Base-by-base conservation (phyloP, 1,140 invertebrate species). In the Drosophila dunni region DNA sequence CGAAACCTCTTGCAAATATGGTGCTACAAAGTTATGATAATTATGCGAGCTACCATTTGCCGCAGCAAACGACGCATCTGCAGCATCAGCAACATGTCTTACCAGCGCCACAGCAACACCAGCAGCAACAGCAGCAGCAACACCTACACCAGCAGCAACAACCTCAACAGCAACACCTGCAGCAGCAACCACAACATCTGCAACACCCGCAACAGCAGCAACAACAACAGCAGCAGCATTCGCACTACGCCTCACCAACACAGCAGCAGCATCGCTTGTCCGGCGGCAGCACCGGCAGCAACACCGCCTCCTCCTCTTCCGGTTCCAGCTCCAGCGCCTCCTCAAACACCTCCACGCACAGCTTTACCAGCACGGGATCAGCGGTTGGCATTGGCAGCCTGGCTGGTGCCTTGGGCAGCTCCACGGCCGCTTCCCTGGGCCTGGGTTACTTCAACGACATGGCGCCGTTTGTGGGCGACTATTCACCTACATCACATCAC, bases 361-460 rank as follows among this genome's bases (percentile, higher is more conserved):
- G 78, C 45, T 81, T 81, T 34, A 69, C 46, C 58, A 64, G 60
- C 57, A 42, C 40, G 1, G 46, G 36, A 3, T 46, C 38, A 11
- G 38, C 9, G 10, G 38, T 40, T 40, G 38, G 44, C 38, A 54
- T 54, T 4, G 53, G 61, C 42, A 72, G 51, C 67, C 54, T 88
- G 50, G 69, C 79, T n/a, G 88, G 88, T 9, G 83, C 82, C 7
- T 17, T 88, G 20, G 81, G 78, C 70, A 91, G 84, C 63, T 72
- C 80, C 6, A 91, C 90, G 20, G 90, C 90, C 2, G 90, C 90
- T 1, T 90, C 90, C 0, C 58, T 91, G 51, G 90, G 90, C 6
- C 67, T 91, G 54, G 90, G 88, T 4, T 91, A 90, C 77, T 91
- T 91, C 45, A 91, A 91, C 54, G 90, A 91, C 44, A 89, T 91